A percentile compares a stretch with the other conserved stretches of the same genome.
Evolutionary conservation across 2,113 vertebrate genomes (phyloP).

Genomic region (Notothenia coriiceps): DNA sequence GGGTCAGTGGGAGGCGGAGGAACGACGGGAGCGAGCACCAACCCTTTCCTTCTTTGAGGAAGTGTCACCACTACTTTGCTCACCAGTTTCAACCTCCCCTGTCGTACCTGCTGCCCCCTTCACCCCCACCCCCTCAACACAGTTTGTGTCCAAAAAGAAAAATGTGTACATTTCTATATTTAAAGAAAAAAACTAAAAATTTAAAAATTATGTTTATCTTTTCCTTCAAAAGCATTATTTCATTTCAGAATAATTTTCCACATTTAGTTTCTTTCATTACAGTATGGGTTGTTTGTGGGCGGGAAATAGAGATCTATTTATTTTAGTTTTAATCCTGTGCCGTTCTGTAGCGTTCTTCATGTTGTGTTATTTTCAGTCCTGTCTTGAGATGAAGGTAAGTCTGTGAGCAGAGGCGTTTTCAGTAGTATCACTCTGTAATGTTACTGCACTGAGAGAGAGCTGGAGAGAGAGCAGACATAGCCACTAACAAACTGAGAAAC

Average conservation of each 20-base stretch:
- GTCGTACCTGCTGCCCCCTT: conserved; percentile 72
- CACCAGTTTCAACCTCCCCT: conserved; percentile 57
- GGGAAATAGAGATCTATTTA: conserved; percentile 80
- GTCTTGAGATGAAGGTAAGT: conserved; percentile 68
- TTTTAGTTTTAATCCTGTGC: conserved; percentile 74
- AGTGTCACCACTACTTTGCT: conserved; percentile 60
- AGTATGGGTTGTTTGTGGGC: conserved; percentile 56
- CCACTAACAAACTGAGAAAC: conserved; percentile 81
- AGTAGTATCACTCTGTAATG: conserved; percentile 62
- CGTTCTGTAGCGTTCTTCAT: conserved; percentile 53
- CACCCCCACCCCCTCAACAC: conserved; percentile 57
- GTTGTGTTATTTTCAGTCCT: conserved; percentile 60
- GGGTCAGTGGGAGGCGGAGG: conserved; percentile 81
- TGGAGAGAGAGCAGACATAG: conserved; percentile 57
- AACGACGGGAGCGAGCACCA: conserved; percentile 84
- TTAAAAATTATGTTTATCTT: conserved; percentile 61
- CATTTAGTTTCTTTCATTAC: conserved; percentile 74
- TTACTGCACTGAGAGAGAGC: conserved; percentile 68
- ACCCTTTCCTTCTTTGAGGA: conserved; percentile 88
- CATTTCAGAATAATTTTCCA: conserved; percentile 65
- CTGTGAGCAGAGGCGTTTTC: conserved; percentile 52
- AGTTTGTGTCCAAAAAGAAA: conserved; percentile 77
- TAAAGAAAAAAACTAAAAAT: conserved; percentile 76
- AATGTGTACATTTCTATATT: conserved; percentile 84
- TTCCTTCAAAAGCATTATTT: conserved; percentile 75